Conservation (phyloP, 2,113 vertebrate species). For the Mirounga angustirostris region DNA sequence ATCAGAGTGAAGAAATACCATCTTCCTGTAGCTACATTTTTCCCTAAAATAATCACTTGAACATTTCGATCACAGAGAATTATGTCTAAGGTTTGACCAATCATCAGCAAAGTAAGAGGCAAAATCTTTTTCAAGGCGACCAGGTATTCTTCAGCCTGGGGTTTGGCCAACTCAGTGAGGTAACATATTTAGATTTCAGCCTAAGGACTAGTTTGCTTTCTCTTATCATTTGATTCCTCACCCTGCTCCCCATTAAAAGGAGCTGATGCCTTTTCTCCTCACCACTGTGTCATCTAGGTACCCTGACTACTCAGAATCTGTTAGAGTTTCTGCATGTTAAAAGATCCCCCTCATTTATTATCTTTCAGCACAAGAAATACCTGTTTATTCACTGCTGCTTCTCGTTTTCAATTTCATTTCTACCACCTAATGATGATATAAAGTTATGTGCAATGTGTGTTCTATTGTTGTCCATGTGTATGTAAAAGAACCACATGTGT, state of each 20-base stretch:
- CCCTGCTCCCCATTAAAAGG: not conserved
- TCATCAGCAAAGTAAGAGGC: constrained; percentile 74
- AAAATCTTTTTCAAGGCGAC: constrained; percentile 68
- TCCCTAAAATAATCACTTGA: not conserved
- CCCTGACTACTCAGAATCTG: not conserved
- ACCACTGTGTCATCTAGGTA: not conserved
- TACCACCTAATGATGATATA: not conserved
- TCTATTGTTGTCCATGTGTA: not conserved
- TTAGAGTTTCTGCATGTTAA: not conserved
- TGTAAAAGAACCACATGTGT: not conserved
- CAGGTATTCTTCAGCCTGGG: constrained; percentile 29
- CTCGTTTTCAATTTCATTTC: not conserved
- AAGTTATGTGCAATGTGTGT: not conserved
- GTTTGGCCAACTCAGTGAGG: constrained; percentile 11
- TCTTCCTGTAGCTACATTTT: constrained; percentile 2
- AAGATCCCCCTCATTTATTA: not conserved
- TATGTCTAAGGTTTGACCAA: constrained; percentile 44
- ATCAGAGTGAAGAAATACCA: not conserved
- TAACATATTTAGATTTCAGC: not conserved
- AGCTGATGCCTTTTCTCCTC: not conserved
- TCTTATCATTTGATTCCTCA: not conserved
- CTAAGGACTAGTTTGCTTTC: not conserved
- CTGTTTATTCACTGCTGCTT: not conserved
- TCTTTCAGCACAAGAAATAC: not conserved
- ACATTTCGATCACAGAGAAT: not conserved